Base-by-base conservation (phyloP, 2,888 invertebrate genomes). In the Spialia ferax region DNA sequence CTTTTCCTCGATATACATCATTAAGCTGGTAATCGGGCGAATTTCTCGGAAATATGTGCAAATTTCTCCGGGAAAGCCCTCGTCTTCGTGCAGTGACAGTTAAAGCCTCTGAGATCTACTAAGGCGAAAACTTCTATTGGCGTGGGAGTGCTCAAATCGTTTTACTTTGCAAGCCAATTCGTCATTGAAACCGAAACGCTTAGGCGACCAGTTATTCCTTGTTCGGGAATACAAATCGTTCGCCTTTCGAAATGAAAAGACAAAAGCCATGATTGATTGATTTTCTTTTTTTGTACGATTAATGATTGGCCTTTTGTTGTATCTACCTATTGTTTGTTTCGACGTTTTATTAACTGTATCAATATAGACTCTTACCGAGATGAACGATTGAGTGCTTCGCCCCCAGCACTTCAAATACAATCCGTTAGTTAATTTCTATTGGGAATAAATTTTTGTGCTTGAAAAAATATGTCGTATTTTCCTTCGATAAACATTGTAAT, bases 41-140 rank as follows among this genome's bases (percentile, higher is more conserved):
- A 60, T 66, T 61, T 42, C 50, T 52, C 20, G 60, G 60, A 66
- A 59, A 66, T 60, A 56, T 57, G 57, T 64, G 57, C 64, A 64
- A 64, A 64, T 64, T 64, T 69, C 62, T 63, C 70, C 54, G 60
- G 62, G 69, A 50, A 69, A 71, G 72, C 75, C 73, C 73, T 76
- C 75, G 74, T 77, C 74, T 73, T 64, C 61, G 55, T 61, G 60
- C 64, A 72, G 74, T 78, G 82, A 83, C 84, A 83, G 78, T 78
- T 72, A 82, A 82, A 83, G 73, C 79, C 79, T 77, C 69, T 2
- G 78, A 80, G 80, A 81, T 77, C 77, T 74, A 78, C 78, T 81
- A 76, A 82, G 79, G 72, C 77, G 76, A 74, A 85, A 86, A 88
- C 80, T 86, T 86, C 73, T 76, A 77, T 82, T 78, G 80, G 70